These are phyloP conservation scores for Temnothorax rugatulus DNA, from an alignment of 2,888 invertebrate genomes.

Conservation along the genomic window DNA sequence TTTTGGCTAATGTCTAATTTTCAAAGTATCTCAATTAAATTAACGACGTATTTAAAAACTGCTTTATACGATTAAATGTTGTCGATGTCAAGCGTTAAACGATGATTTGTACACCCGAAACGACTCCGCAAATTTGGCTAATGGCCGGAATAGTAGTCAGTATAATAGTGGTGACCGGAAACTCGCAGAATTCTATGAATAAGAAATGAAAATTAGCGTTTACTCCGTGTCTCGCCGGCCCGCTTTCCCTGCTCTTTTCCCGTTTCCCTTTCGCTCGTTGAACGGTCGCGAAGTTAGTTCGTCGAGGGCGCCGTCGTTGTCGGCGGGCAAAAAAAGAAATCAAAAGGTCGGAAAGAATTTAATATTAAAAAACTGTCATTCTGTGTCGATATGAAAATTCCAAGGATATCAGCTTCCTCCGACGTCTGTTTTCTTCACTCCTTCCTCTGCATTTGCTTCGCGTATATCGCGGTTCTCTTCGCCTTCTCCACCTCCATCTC, in stretches of 20 bases:
- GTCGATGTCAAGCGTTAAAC: slow-evolving; percentile 29
- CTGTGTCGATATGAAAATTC: slow-evolving; percentile 86
- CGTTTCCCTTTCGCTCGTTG: slow-evolving; percentile 46
- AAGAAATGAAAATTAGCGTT: slow-evolving; percentile 71
- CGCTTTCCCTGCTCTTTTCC: slow-evolving; percentile 26
- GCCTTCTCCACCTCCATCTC: slow-evolving; percentile 15
- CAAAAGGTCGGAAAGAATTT: slow-evolving; percentile 83
- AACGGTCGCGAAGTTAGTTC: slow-evolving; percentile 28
- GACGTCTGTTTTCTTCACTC: slow-evolving; percentile 70
- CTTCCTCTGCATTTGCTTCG: slow-evolving; percentile 57
- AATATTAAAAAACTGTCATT: slow-evolving; percentile 86
- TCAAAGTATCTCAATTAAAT: not conserved
- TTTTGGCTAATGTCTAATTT: not conserved
- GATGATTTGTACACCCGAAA: slow-evolving; percentile 4
- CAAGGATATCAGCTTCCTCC: slow-evolving; percentile 81
- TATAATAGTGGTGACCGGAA: slow-evolving; percentile 40
- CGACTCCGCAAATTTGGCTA: slow-evolving; percentile 36
- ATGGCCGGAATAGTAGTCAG: slow-evolving; percentile 7
- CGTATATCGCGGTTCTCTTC: slow-evolving; percentile 65
- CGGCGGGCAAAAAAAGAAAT: slow-evolving; percentile 69
- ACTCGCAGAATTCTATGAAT: slow-evolving; percentile 59
- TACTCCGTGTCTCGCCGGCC: slow-evolving; percentile 34
- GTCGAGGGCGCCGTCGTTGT: slow-evolving; percentile 40
- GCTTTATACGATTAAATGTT: slow-evolving; percentile 6
- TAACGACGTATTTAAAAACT: not conserved